Conservation (phyloP, 2,888 invertebrate species). For the Diaphora mendica region DNA sequence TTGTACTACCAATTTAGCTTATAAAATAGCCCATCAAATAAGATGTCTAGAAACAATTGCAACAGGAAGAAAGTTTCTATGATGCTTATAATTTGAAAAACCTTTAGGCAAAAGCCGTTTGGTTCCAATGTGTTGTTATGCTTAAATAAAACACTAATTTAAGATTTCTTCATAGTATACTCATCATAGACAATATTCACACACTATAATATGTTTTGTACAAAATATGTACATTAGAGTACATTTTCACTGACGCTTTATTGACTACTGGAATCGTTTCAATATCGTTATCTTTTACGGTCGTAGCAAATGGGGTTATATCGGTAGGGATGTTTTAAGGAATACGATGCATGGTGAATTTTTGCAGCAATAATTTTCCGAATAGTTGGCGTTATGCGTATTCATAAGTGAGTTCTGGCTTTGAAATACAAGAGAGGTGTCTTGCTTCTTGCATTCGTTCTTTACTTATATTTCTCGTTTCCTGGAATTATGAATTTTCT, state of each 20-base stretch:
- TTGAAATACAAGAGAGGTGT: background rate
- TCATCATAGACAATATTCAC: slow-evolving; percentile 10
- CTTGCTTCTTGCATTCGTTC: background rate
- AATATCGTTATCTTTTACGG: slow-evolving; percentile 66
- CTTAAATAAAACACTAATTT: background rate
- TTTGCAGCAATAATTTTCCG: background rate
- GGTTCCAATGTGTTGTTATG: no score
- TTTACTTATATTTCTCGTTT: background rate
- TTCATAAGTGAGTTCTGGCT: background rate
- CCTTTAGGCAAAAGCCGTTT: background rate
- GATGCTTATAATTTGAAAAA: background rate
- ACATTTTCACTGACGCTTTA: slow-evolving; percentile 54
- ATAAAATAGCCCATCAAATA: no score
- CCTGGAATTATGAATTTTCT: background rate
- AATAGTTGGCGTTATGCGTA: background rate
- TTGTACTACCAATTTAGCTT: no score
- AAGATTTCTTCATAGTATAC: background rate
- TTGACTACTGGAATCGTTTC: slow-evolving; percentile 48
- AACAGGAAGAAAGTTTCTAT: no score
- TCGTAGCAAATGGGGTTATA: slow-evolving; percentile 53
- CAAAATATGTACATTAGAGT: slow-evolving; percentile 45
- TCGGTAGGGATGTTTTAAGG: slow-evolving; percentile 33
- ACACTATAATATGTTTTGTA: slow-evolving; percentile 20
- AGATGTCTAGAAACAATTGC: no score
- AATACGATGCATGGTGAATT: slow-evolving; percentile 32